phyloP scores from a whole-genome alignment of 2,797 vertebrate species.

The Myiotriccus ornatus region DNA sequence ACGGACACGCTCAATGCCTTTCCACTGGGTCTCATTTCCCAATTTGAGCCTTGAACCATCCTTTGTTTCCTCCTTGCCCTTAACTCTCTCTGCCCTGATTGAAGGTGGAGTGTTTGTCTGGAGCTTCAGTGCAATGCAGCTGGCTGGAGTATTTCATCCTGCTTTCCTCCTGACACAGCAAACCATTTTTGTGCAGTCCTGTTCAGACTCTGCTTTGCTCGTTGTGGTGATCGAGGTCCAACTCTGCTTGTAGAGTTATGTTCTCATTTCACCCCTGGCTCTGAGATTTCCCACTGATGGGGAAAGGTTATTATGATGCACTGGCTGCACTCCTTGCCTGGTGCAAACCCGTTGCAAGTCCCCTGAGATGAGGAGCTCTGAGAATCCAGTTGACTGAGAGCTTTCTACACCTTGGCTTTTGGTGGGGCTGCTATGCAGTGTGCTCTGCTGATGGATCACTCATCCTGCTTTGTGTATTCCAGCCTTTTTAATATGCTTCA shows the following conservation, averaged over 20 bases:
- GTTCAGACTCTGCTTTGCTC: not conserved
- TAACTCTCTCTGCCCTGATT: not conserved
- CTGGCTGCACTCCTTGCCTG: not conserved
- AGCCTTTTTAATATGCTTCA: not conserved
- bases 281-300: not conserved
- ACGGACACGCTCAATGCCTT: accelerated
- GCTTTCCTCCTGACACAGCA: not conserved
- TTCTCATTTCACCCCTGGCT: not conserved
- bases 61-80: not conserved
- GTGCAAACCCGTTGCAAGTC: not conserved
- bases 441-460: not conserved
- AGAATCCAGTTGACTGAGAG: not conserved
- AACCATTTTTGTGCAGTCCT: not conserved
- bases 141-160: not conserved
- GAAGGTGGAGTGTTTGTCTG: accelerated
- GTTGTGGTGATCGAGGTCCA: accelerated
- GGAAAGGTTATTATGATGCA: not conserved
- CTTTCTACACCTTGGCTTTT: not conserved
- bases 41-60: not conserved
- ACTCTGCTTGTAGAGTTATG: not conserved
- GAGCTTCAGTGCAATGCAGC: not conserved
- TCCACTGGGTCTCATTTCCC: not conserved
- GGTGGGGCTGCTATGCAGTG: not conserved
- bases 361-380: not conserved
- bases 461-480: not conserved